A percentile compares a stretch with the other conserved stretches of the same genome.
These are phyloP conservation scores for Montipora capricornis DNA, from an alignment of 64 coral and sea anemone genomes.

Conservation along the genomic window DNA sequence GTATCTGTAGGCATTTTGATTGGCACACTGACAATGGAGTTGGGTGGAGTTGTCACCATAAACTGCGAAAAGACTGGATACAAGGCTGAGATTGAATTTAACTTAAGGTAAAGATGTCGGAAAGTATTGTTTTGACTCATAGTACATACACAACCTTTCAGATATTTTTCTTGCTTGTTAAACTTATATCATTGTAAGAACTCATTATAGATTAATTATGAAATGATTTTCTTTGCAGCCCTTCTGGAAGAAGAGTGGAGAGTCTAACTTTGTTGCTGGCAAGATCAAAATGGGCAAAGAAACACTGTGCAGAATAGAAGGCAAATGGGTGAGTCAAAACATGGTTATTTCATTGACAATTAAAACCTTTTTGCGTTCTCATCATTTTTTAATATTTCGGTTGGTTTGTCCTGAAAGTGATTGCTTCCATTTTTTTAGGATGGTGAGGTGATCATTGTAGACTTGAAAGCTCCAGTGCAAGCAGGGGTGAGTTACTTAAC, in stretches of 20 bases:
- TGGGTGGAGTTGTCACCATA: conserved; percentile 89
- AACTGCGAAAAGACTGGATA: conserved; percentile 99
- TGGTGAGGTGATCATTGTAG: conserved; percentile 92
- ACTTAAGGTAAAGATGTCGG: conserved; percentile 67
- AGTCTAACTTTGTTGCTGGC: conserved; percentile 89
- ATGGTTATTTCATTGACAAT: neutral
- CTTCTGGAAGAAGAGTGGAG: conserved; percentile 99
- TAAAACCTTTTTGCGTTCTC: too few species aligned
- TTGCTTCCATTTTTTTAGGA: conserved; percentile 68
- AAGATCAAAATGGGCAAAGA: conserved; percentile 99
- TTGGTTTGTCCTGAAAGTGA: neutral
- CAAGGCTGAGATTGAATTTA: conserved; percentile 97
- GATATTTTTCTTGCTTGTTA: too few species aligned
- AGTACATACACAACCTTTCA: too few species aligned
- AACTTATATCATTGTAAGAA: neutral
- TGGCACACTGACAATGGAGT: conserved; percentile 91
- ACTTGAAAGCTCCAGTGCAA: conserved; percentile 72
- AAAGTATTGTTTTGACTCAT: neutral
- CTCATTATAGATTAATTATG: too few species aligned
- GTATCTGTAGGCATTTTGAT: conserved; percentile 83
- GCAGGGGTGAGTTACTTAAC: conserved; percentile 13
- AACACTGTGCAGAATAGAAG: conserved; percentile 97
- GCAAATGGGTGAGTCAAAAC: conserved; percentile 86
- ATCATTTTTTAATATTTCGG: neutral
- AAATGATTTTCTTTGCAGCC: conserved; percentile 67